phyloP scores from a whole-genome alignment of 2,888 invertebrate genomes.

The Ophioninae sp. region DNA sequence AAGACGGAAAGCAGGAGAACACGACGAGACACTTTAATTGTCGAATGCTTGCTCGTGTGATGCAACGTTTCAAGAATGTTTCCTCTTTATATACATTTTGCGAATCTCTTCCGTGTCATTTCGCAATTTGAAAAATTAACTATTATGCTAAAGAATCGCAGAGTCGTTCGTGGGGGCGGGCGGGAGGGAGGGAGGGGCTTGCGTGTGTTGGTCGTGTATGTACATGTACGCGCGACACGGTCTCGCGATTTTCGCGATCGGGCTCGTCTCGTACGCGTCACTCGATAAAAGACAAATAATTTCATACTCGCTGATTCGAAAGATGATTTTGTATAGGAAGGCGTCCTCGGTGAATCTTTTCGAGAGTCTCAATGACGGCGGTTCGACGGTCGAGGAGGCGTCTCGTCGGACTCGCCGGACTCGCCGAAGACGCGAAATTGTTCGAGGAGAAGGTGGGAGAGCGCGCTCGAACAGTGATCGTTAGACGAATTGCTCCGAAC shows the following conservation, averaged over 20 bases:
- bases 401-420: background rate
- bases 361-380: background rate
- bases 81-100: conserved; percentile 40
- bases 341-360: background rate
- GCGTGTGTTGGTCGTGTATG: background rate
- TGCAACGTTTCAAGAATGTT: conserved; percentile 6
- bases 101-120: conserved; percentile 32
- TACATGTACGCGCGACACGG: conserved; percentile 7
- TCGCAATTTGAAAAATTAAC: conserved; percentile 38
- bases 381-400: background rate
- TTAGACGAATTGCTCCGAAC: conserved; percentile 92
- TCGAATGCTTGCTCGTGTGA: background rate
- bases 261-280: conserved; percentile 37
- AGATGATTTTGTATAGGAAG: background rate
- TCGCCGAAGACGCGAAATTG: background rate
- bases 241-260: background rate
- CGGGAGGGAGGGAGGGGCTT: background rate
- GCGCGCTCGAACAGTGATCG: conserved; percentile 24
- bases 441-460: conserved; percentile 9
- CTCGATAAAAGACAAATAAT: background rate
- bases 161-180: conserved; percentile 11
- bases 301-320: background rate
- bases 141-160: conserved; percentile 30
- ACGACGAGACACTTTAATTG: conserved; percentile 17
- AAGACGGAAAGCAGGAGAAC: background rate